Conservation (phyloP, 2,113 vertebrate species). For the Puma concolor region DNA sequence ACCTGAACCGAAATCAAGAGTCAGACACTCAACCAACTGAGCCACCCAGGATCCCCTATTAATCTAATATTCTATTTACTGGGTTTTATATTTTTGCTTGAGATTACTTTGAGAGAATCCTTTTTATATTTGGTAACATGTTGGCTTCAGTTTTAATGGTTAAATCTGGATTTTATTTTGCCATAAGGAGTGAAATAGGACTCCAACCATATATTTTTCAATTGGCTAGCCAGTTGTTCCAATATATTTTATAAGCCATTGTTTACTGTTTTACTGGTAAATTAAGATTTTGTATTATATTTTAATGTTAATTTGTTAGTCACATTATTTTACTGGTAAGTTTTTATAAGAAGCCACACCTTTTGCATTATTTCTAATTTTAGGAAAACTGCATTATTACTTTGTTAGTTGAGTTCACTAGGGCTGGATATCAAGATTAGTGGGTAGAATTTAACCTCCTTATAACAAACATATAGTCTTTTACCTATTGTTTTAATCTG, state of each 20-base stretch:
- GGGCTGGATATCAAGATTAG: background rate
- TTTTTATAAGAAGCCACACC: background rate
- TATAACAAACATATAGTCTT: background rate
- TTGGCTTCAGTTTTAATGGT: background rate
- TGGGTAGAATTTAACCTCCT: background rate
- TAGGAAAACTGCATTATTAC: background rate
- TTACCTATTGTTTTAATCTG: background rate
- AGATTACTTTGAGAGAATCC: background rate
- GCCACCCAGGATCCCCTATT: too few species aligned
- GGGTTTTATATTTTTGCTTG: background rate
- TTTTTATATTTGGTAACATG: background rate
- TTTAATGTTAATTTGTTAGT: background rate
- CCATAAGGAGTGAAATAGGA: background rate
- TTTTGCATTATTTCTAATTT: background rate
- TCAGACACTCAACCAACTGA: too few species aligned
- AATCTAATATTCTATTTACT: background rate
- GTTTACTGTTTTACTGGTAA: background rate
- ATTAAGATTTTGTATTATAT: background rate
- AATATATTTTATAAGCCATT: background rate
- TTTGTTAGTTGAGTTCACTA: background rate
- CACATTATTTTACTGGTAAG: background rate
- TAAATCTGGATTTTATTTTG: constrained; percentile 7
- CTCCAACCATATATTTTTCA: background rate
- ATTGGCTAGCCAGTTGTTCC: background rate
- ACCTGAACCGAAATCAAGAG: too few species aligned